phyloP scores from a whole-genome alignment of 2,888 invertebrate genomes.

The Agrotis ipsilon region DNA sequence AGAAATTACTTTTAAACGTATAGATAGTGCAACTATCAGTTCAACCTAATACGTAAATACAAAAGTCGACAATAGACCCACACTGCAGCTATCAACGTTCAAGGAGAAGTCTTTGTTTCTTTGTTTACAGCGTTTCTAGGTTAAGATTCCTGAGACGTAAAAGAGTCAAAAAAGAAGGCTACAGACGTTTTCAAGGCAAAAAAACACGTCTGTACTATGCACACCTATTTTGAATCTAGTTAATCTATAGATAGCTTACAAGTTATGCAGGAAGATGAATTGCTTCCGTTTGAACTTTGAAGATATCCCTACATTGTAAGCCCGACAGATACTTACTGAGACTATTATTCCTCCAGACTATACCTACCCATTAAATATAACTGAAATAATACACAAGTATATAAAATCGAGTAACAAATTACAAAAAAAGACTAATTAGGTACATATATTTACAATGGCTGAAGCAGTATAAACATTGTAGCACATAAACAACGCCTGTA shows the following conservation, averaged over 20 bases:
- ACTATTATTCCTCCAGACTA: slow-evolving; percentile 11
- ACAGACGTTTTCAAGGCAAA: slow-evolving; percentile 24
- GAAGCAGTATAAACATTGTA: slow-evolving; percentile 64
- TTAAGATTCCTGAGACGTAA: not conserved
- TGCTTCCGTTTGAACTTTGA: slow-evolving; percentile 37
- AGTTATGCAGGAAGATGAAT: slow-evolving; percentile 31
- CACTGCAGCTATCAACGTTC: not conserved
- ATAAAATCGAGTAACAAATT: slow-evolving; percentile 55
- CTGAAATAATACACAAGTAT: slow-evolving; percentile 43
- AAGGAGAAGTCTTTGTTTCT: not conserved
- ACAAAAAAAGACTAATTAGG: slow-evolving; percentile 61
- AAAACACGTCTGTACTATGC: slow-evolving; percentile 5
- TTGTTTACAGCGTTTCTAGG: not conserved
- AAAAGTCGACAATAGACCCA: too few relatives aligned
- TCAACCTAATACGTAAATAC: not conserved
- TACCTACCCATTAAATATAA: slow-evolving; percentile 32
- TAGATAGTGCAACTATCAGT: not conserved
- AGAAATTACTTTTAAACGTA: too few relatives aligned
- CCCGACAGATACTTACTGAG: slow-evolving; percentile 24
- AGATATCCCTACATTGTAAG: slow-evolving; percentile 41
- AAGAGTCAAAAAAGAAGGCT: not conserved
- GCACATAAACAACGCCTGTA: slow-evolving; percentile 67
- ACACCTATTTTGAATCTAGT: slow-evolving; percentile 15
- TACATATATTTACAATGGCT: slow-evolving; percentile 54
- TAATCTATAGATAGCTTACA: slow-evolving; percentile 37